A percentile compares a stretch with the other conserved stretches of the same genome.
Evolutionary conservation across 2,113 vertebrate genomes (phyloP).

Genomic region (Sinocyclocheilus anshuiensis): DNA sequence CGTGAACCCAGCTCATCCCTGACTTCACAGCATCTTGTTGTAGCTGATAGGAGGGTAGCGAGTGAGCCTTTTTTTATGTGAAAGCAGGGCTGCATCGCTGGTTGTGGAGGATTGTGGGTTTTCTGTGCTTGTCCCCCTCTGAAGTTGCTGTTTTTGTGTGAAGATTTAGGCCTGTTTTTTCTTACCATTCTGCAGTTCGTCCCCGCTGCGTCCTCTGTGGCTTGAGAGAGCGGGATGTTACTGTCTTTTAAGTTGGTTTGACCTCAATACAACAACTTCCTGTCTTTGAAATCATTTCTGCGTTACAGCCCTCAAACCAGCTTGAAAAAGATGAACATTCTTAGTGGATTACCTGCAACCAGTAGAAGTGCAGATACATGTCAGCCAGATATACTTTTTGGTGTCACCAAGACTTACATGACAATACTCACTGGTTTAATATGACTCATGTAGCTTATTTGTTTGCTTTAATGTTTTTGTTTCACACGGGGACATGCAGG

Average conservation of each 20-base stretch:
- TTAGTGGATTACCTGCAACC: not conserved
- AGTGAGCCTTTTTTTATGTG: constrained; percentile 38
- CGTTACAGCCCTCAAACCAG: not conserved
- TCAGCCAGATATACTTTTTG: not conserved
- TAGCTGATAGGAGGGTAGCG: constrained; percentile 49
- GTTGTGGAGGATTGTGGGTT: constrained; percentile 44
- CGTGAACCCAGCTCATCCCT: constrained; percentile 54
- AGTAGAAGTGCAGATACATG: not conserved
- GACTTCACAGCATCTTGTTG: constrained; percentile 50
- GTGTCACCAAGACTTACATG: not conserved
- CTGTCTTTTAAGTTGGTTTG: constrained; percentile 29
- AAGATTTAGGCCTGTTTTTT: constrained; percentile 35
- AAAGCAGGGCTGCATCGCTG: constrained; percentile 45
- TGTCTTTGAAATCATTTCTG: constrained; percentile 16
- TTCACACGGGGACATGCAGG: not conserved
- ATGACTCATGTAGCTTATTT: not conserved
- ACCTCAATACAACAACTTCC: constrained; percentile 32
- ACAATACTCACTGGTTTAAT: not conserved
- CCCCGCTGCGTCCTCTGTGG: constrained; percentile 37
- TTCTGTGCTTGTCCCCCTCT: constrained; percentile 48
- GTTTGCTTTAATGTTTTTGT: not conserved
- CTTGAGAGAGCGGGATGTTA: not conserved
- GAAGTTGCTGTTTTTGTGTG: constrained; percentile 41
- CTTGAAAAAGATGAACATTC: not conserved
- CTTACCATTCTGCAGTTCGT: not conserved